These are phyloP conservation scores for Pithys albifrons DNA, from an alignment of 2,113 vertebrate genomes.

Conservation along the genomic window DNA sequence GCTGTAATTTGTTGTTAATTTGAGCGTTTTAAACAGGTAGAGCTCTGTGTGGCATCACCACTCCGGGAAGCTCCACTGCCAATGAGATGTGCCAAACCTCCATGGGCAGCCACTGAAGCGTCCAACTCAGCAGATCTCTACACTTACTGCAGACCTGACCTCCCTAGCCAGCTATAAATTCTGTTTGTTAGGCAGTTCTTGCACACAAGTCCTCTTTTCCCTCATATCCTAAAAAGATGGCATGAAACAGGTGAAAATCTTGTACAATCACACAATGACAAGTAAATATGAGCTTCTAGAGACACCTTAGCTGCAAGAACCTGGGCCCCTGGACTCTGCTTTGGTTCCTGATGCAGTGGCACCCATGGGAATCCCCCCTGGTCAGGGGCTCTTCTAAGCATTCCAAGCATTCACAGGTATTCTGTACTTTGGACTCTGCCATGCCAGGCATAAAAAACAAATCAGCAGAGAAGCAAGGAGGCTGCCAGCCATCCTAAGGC, in stretches of 20 bases:
- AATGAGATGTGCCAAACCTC: neutral
- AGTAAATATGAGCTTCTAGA: neutral
- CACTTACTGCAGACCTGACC: neutral
- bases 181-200: neutral
- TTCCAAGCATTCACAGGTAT: neutral
- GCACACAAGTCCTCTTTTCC: neutral
- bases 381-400: neutral
- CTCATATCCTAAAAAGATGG: neutral
- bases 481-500: neutral
- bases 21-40: neutral
- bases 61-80: neutral
- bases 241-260: neutral
- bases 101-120: neutral
- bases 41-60: neutral
- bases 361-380: neutral
- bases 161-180: neutral
- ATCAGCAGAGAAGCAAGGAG: neutral
- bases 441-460: neutral
- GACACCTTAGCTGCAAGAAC: neutral
- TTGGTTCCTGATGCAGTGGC: neutral
- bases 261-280: neutral
- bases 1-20: neutral
- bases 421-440: neutral
- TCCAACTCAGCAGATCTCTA: neutral
- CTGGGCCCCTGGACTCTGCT: neutral